Evolutionary conservation across 2,797 vertebrate genomes (phyloP).

Genomic region (Alca torda): DNA sequence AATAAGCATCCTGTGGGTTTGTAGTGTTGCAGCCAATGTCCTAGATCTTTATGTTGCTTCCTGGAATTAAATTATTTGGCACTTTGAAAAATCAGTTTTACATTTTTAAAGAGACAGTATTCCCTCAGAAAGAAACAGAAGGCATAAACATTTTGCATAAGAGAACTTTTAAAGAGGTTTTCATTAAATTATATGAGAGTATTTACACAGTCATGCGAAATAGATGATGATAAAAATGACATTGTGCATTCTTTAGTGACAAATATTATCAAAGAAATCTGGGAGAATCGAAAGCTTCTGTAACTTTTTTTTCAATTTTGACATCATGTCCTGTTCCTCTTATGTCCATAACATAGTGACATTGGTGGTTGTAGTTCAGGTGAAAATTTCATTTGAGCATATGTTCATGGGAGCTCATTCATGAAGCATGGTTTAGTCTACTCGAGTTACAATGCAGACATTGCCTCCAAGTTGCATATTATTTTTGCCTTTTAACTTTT

Average conservation of each 20-base stretch:
- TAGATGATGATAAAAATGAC: background rate
- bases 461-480: background rate
- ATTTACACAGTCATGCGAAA: background rate
- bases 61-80: background rate
- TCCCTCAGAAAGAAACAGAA: background rate
- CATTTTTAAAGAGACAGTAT: background rate
- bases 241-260: background rate
- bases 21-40: background rate
- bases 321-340: background rate
- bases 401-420: background rate
- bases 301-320: background rate
- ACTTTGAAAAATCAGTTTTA: background rate
- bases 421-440: background rate
- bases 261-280: background rate
- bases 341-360: rapidly evolving
- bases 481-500: background rate
- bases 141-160: background rate
- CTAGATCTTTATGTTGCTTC: background rate
- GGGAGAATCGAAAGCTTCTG: background rate
- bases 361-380: background rate
- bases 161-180: background rate
- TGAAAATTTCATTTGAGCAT: background rate
- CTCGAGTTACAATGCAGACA: background rate
- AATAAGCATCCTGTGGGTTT: background rate
- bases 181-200: background rate